Evolutionary conservation across 2,797 vertebrate genomes (phyloP).

Genomic region (Phoeniculus purpureus): DNA sequence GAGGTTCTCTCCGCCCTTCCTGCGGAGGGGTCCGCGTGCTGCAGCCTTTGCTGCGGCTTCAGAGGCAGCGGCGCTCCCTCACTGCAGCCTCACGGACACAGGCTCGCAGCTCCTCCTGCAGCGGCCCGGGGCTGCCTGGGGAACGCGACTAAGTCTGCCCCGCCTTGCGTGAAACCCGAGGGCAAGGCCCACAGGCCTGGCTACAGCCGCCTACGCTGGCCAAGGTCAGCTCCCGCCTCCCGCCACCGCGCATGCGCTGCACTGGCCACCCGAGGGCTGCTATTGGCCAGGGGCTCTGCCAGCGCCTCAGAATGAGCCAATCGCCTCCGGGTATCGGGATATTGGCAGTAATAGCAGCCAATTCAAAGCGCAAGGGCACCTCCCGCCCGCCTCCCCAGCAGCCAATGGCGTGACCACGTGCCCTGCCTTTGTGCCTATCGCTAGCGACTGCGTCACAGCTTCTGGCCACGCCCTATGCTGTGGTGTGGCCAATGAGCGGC

Average conservation of each 20-base stretch:
- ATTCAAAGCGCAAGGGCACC: fast-evolving
- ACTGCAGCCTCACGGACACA: background rate
- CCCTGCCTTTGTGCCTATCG: fast-evolving
- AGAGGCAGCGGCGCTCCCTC: background rate
- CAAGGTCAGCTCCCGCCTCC: too few species aligned
- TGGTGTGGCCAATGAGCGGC: background rate
- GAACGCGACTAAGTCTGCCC: background rate
- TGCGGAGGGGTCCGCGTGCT: too few species aligned
- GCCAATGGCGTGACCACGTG: background rate
- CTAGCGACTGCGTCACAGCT: fast-evolving
- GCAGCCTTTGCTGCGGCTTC: background rate
- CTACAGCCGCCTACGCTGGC: too few species aligned
- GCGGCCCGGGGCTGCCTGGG: background rate
- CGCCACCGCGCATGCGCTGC: fast-evolving
- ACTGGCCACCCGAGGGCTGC: background rate
- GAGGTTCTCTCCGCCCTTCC: too few species aligned
- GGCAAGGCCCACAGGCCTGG: too few species aligned
- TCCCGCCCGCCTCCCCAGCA: fast-evolving
- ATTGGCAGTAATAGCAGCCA: fast-evolving
- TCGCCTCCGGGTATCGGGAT: fast-evolving
- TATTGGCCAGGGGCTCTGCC: background rate
- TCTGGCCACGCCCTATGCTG: fast-evolving
- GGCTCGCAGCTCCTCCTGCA: background rate
- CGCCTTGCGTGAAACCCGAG: background rate
- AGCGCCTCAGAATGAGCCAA: fast-evolving